Evolutionary conservation across 2,113 vertebrate species (phyloP), one percentile per base, ranked within the genome.

Genomic region (Perca fluviatilis): DNA sequence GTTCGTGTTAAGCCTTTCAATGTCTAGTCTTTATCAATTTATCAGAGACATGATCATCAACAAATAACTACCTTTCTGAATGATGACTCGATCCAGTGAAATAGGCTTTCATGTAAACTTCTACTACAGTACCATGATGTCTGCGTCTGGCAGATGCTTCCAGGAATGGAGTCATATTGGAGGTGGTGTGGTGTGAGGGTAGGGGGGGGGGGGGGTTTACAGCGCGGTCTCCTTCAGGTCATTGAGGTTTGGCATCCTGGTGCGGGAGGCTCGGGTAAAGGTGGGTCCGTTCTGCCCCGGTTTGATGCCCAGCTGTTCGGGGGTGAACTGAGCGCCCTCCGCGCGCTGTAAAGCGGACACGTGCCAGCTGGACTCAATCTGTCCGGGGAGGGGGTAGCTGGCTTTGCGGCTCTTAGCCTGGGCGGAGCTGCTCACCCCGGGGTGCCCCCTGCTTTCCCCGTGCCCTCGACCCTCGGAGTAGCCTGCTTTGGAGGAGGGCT

Each of bases 171-270:
- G 90, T 43, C 78, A 13, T 43, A 18, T 58, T 30, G 40, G 84
- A 92, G 87, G 86, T 64, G 84, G 70, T 77, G 27, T 69, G 64
- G 82, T 80, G 74, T 18, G 33, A 30, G 30, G 9, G 46, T 0
- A 16, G 16, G 47, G 2, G 21, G 33, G 2, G 21, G 33, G 19
- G 3, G 43, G 30, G 56, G 40, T 65, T 95, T 97, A 99, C 96
- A 99, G 96, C 88, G 98, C 98, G 0, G 98, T 99, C 95, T 99
- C 98, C 93, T 99, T 99, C 85, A 99, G 94, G 95, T 99, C 98
- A 18, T 99, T 99, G 92, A 99, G 97, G 83, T 99, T 99, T 74
- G 98, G 98, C 96, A 99, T 98, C 69, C 98, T 96, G 21, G 96
- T 66, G 33, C 98, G 96, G 86, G 97, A 96, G 33, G 98, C 95